Evolutionary conservation across 1,140 invertebrate genomes (phyloP).

Genomic region (Cecropterus lyciades): DNA sequence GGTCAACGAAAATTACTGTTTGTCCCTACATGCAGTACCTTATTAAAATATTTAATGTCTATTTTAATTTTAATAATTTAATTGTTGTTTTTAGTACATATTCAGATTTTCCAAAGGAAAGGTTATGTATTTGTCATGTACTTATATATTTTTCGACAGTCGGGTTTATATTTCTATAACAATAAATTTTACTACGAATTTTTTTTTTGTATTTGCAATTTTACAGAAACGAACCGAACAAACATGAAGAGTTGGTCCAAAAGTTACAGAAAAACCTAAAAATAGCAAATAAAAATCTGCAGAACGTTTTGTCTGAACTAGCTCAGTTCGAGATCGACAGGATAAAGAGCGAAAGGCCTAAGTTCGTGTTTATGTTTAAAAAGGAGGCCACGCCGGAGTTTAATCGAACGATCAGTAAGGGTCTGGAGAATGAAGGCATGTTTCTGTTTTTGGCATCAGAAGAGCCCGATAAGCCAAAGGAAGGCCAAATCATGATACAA

Average conservation of each 20-base stretch:
- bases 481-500: conserved; percentile 87
- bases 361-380: conserved; percentile 86
- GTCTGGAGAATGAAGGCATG: conserved; percentile 84
- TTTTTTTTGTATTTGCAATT: no score
- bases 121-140: no score
- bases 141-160: no score
- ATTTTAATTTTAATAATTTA: no score
- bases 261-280: conserved; percentile 89
- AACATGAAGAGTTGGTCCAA: conserved; percentile 88
- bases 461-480: conserved; percentile 88
- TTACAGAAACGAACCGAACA: conserved; percentile 87
- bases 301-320: conserved; percentile 87
- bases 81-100: no score
- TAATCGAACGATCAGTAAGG: conserved; percentile 87
- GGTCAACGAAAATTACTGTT: no score
- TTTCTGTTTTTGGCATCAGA: conserved; percentile 88
- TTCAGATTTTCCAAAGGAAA: no score
- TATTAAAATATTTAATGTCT: no score
- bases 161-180: no score
- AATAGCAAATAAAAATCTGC: conserved; percentile 86
- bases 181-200: no score
- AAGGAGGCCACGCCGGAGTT: conserved; percentile 91
- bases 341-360: conserved; percentile 84
- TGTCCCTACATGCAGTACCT: no score
- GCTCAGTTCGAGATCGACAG: conserved; percentile 87